Conservation (phyloP, 2,113 vertebrate genomes). For the Alethe diademata region DNA sequence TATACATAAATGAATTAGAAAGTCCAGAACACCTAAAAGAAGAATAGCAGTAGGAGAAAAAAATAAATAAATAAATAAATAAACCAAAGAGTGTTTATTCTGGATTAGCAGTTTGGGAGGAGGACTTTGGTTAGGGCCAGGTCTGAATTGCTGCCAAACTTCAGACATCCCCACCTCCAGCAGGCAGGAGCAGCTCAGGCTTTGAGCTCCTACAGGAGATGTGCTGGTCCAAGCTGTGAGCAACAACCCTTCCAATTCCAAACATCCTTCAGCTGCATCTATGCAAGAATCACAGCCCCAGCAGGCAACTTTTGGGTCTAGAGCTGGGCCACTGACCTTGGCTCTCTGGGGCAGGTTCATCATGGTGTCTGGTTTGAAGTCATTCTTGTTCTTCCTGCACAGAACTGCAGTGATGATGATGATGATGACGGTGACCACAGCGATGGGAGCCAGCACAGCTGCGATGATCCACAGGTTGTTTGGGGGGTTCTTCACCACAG, state of each 20-base stretch:
- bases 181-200: not conserved
- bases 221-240: not conserved
- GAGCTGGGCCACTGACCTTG: conserved; percentile 78
- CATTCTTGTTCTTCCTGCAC: conserved; percentile 97
- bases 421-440: conserved; percentile 93
- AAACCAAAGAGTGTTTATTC: not conserved
- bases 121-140: not conserved
- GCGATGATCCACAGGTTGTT: conserved; percentile 99
- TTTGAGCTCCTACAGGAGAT: not conserved
- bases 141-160: not conserved
- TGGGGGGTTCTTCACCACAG: conserved; percentile 95
- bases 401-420: conserved; percentile 97
- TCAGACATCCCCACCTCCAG: not conserved
- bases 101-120: not conserved
- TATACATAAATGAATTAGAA: not conserved
- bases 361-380: conserved; percentile 93
- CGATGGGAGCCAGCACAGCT: conserved; percentile 92
- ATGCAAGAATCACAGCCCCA: not conserved
- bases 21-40: not conserved
- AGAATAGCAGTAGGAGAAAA: not conserved
- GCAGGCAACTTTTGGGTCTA: not conserved
- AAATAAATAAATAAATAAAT: not conserved
- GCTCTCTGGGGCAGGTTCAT: conserved; percentile 92
- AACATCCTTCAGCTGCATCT: not conserved
- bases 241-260: not conserved